A percentile compares a stretch with the other conserved stretches of the same genome.
Evolutionary conservation across 92 coral and sea anemone species (phyloP).

Genomic region (Palythoa heliodiscus): DNA sequence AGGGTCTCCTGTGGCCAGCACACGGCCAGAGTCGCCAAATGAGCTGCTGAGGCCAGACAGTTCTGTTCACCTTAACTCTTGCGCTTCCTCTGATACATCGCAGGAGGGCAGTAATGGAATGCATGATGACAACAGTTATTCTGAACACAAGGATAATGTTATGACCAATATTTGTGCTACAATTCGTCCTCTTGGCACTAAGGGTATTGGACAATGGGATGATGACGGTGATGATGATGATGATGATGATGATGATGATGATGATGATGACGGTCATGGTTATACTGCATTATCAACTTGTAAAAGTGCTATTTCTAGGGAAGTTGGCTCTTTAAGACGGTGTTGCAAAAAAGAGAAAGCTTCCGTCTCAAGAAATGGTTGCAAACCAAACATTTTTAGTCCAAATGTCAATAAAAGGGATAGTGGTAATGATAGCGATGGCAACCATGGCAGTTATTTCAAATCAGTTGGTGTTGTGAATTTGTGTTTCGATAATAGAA

Average conservation of each 20-base stretch:
- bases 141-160: slow-evolving; percentile 40
- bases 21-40: slow-evolving; percentile 56
- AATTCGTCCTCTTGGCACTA: not conserved
- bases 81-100: slow-evolving; percentile 56
- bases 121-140: slow-evolving; percentile 7
- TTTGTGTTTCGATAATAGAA: not conserved
- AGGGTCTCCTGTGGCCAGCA: slow-evolving; percentile 7
- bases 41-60: slow-evolving; percentile 72
- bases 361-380: not conserved
- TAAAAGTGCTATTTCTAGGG: not conserved
- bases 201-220: not conserved
- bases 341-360: not conserved
- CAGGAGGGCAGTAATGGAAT: slow-evolving; percentile 18
- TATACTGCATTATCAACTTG: slow-evolving; percentile 28
- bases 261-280: not conserved
- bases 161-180: not conserved
- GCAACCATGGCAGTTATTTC: not conserved
- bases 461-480: not conserved
- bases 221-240: too few species aligned
- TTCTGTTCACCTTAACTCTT: slow-evolving; percentile 68
- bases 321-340: not conserved
- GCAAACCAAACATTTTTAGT: slow-evolving; percentile 1
- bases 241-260: not conserved
- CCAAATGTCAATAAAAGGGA: not conserved
- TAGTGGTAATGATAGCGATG: not conserved